Conservation (phyloP, 2,113 vertebrate species). For the Psephotus haematonotus region DNA sequence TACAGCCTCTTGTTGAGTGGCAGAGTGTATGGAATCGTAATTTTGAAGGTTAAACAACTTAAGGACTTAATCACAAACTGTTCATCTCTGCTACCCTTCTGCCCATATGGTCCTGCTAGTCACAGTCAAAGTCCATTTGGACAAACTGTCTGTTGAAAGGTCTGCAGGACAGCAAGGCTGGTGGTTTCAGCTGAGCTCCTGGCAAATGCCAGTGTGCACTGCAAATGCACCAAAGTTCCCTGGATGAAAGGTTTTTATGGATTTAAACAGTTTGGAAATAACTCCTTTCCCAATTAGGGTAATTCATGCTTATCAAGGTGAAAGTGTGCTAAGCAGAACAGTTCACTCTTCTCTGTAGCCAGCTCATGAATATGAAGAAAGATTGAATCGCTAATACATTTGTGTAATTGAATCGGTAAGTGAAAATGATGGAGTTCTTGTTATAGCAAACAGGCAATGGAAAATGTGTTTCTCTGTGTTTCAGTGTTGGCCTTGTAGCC, state of each 20-base stretch:
- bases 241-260: background rate
- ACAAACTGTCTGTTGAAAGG: conserved; percentile 38
- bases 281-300: background rate
- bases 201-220: background rate
- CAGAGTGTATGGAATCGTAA: conserved; percentile 29
- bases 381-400: conserved; percentile 15
- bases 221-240: background rate
- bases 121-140: conserved; percentile 22
- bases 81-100: conserved; percentile 31
- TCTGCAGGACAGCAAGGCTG: conserved; percentile 27
- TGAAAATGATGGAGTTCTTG: background rate
- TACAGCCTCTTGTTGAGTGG: conserved; percentile 30
- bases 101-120: conserved; percentile 13
- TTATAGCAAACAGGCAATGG: background rate
- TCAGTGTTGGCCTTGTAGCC: background rate
- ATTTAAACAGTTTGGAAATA: background rate
- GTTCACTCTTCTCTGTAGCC: background rate
- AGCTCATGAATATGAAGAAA: background rate
- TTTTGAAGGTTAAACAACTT: conserved; percentile 58
- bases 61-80: conserved; percentile 24
- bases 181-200: conserved; percentile 1
- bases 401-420: conserved; percentile 5
- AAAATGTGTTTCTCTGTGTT: background rate
- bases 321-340: background rate
- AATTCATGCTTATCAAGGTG: conserved; percentile 7